Base-by-base conservation (phyloP, 1,140 invertebrate species). In the Drosophila sucinea region DNA sequence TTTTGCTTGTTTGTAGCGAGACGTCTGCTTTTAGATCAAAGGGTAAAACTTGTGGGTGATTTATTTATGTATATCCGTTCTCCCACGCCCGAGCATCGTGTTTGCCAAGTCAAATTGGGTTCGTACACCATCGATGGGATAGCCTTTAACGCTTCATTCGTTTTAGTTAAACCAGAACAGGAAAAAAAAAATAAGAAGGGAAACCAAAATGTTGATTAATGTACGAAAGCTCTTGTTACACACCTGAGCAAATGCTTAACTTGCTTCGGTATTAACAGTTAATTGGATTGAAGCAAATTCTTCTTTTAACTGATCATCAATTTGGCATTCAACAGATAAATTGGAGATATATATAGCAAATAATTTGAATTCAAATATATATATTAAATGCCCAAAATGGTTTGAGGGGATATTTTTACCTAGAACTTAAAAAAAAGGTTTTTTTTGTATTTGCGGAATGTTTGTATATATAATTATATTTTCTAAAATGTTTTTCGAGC, bases 21-120 rank as follows among this genome's bases (percentile, higher is more conserved):
- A 77, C 74, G 67, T 68, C 75, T 75, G 72, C 63, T 78, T 78
- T 75, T 78, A 78, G 76, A 78, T 78, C 76, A 78, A 78, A 78
- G 76, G 76, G 67, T 78, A 73, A 78, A 51, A 75, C 58, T 71
- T 70, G 76, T 55, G 76, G 76, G 72, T 78, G 76, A 78, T 78
- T 78, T 78, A 75, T 78, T 78, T 78, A 74, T 77, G 69, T 58
- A 51, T 25, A 51, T 51, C 23, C 23, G 6, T 51, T 3, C 8
- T 7, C 33, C 33, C 1, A 8, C 29, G 25, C 27, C 10, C 6
- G 27, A 33, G 17, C 32, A 33, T 4, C 33, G 56, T 58, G 56
- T 58, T 58, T 58, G 56, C 62, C 44, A 32, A 63, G 63, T 58
- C 76, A 78, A 78, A 75, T 78, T 78, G 70, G 76, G 76, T 74